Percentiles rank a stretch among this genome's conserved stretches.
These are phyloP conservation scores for Cantharis rufa DNA, from an alignment of 2,888 invertebrate genomes.

Conservation along the genomic window DNA sequence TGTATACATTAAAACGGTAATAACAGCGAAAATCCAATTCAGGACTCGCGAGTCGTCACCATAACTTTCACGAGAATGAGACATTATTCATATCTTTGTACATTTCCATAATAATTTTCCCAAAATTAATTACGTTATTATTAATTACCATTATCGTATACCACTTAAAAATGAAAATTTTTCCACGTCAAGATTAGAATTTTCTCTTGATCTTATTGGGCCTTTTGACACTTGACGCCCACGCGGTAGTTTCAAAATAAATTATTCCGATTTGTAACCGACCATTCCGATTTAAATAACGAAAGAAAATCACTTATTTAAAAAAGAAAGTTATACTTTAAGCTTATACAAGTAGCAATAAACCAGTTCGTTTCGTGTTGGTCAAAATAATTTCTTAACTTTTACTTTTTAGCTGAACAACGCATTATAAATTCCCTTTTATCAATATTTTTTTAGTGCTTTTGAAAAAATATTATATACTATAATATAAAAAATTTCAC, in stretches of 20 bases:
- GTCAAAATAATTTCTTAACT: slow-evolving; percentile 2
- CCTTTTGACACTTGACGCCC: not conserved
- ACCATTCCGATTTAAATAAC: not conserved
- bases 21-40: too few relatives aligned
- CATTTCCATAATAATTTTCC: too few relatives aligned
- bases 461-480: not conserved
- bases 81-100: too few relatives aligned
- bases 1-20: too few relatives aligned
- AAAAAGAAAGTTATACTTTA: not conserved
- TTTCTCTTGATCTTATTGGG: not conserved
- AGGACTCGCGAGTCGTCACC: too few relatives aligned
- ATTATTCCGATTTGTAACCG: not conserved
- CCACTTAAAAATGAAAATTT: not conserved
- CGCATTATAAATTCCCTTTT: not conserved
- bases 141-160: not conserved
- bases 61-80: too few relatives aligned
- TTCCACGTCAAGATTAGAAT: not conserved
- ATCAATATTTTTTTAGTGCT: not conserved
- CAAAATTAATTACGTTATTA: too few relatives aligned
- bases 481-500: not conserved
- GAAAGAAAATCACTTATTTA: not conserved
- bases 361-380: slow-evolving; percentile 1
- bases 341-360: not conserved
- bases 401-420: not conserved
- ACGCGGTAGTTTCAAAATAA: not conserved